Conservation (phyloP, 2,113 vertebrate species). For the Formicarius rufipectus region DNA sequence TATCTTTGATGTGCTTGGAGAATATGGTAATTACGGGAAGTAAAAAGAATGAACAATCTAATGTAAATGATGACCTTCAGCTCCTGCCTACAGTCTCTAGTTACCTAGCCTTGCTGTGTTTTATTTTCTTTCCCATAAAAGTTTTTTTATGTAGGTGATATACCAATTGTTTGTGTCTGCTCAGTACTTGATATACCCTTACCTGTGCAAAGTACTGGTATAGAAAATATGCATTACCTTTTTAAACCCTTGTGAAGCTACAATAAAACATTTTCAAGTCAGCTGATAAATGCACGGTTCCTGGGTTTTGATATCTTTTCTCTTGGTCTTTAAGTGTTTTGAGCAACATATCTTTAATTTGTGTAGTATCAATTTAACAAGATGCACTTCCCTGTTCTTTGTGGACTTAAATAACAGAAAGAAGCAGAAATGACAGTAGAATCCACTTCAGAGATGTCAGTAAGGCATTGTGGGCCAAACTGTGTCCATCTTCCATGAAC, state of each 20-base stretch:
- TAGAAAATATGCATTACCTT: background rate
- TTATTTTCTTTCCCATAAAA: background rate
- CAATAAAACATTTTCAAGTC: background rate
- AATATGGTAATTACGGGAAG: background rate
- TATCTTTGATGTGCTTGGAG: background rate
- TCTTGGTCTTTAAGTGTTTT: background rate
- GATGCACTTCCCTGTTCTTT: background rate
- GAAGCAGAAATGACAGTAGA: background rate
- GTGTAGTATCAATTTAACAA: background rate
- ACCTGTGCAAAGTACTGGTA: background rate
- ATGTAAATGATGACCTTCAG: background rate
- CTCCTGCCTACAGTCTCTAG: background rate
- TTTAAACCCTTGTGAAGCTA: background rate
- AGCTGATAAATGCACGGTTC: background rate
- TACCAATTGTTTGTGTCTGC: background rate
- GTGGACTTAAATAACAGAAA: background rate
- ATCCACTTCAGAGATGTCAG: background rate
- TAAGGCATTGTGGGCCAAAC: background rate
- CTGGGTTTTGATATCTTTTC: background rate
- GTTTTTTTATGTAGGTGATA: background rate
- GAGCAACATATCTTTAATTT: background rate
- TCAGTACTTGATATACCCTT: background rate
- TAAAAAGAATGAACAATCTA: background rate
- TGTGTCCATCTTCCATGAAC: background rate
- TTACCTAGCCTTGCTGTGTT: background rate